These are phyloP conservation scores for Australoheros scitulus DNA, from an alignment of 2,113 vertebrate species.

Conservation along the genomic window DNA sequence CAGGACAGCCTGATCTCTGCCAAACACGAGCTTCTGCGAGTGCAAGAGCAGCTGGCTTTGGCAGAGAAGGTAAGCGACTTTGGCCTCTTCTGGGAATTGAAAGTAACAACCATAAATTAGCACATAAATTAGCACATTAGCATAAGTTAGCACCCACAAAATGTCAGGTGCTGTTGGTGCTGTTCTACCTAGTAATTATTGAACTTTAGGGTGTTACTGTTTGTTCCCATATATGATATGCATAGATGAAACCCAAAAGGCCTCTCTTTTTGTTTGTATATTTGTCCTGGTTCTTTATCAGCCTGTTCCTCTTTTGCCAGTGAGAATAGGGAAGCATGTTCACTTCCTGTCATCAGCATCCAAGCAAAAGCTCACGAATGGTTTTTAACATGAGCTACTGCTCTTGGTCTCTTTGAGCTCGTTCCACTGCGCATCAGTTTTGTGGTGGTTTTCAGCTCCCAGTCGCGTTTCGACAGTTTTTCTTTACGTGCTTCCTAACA, in stretches of 20 bases:
- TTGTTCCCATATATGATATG: neutral
- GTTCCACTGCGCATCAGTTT: neutral
- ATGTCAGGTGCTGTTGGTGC: neutral
- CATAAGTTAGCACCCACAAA: neutral
- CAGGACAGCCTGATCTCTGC: slow-evolving; percentile 88
- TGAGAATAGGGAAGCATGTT: neutral
- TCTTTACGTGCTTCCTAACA: neutral
- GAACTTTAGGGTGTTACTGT: neutral
- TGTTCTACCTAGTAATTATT: neutral
- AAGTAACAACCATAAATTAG: neutral
- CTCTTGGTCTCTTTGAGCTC: neutral
- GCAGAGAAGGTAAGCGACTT: slow-evolving; percentile 88
- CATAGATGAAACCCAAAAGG: neutral
- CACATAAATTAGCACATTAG: no score
- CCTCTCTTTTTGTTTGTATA: neutral
- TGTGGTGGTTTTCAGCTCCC: neutral
- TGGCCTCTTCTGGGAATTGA: neutral
- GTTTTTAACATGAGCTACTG: neutral
- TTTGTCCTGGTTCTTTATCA: neutral
- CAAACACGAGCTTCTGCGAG: slow-evolving; percentile 90
- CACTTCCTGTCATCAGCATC: neutral
- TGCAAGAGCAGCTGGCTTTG: slow-evolving; percentile 89
- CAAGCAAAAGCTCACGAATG: neutral
- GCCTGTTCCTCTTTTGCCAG: slow-evolving; percentile 6
- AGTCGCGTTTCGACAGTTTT: neutral